Evolutionary conservation across 1,140 invertebrate species (phyloP).

Genomic region (Ruditapes philippinarum): DNA sequence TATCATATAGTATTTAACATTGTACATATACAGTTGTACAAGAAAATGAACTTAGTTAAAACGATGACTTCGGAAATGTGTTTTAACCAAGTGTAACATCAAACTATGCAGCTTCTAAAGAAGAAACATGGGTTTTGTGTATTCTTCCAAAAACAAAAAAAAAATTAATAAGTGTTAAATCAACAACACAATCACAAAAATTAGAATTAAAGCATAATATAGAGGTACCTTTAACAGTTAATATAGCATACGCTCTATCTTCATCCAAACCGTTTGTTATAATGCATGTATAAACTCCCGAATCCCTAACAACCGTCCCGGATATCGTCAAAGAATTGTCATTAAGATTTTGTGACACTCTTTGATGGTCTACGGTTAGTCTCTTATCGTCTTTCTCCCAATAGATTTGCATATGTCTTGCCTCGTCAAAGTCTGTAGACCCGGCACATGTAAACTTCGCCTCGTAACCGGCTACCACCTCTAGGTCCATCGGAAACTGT

Average conservation of each 20-base stretch:
- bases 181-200: no score
- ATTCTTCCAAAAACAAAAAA: no score
- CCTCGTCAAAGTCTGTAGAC: constrained; percentile 82
- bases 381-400: constrained; percentile 82
- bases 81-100: no score
- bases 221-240: constrained; percentile 94
- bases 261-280: constrained; percentile 96
- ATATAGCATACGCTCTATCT: constrained; percentile 93
- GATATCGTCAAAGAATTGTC: constrained; percentile 98
- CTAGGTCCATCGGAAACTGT: constrained; percentile 80
- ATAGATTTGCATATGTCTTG: constrained; percentile 74
- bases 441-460: constrained; percentile 84
- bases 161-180: no score
- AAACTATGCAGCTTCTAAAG: no score
- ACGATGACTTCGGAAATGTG: no score
- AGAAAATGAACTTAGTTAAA: no score
- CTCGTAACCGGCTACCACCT: constrained; percentile 79
- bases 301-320: constrained; percentile 97
- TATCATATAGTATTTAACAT: no score
- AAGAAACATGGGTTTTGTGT: no score
- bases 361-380: constrained; percentile 93
- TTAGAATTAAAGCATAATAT: no score
- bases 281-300: constrained; percentile 97
- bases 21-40: no score
- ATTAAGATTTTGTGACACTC: constrained; percentile 86